Conservation (phyloP, 2,797 vertebrate genomes). For the Hybognathus amarus region DNA sequence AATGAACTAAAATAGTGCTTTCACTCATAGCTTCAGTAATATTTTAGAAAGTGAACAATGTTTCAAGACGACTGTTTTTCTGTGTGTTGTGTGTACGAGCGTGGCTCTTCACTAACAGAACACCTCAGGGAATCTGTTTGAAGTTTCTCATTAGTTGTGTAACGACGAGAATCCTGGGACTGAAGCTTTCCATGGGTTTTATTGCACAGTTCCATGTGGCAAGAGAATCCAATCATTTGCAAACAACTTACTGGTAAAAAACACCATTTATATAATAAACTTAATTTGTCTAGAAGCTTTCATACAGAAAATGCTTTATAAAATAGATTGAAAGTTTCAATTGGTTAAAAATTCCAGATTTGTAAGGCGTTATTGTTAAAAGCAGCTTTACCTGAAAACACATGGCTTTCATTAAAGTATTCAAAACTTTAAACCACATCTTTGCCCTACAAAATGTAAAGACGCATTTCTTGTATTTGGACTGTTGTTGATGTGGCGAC, state of each 20-base stretch:
- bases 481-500: not conserved
- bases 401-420: not conserved
- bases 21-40: not conserved
- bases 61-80: not conserved
- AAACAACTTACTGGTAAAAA: not conserved
- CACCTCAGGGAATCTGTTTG: slow-evolving; percentile 18
- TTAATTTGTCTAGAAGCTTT: not conserved
- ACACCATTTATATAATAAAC: not conserved
- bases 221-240: not conserved
- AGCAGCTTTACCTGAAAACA: not conserved
- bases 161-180: not conserved
- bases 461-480: not conserved
- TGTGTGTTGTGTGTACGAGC: not conserved
- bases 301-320: not conserved
- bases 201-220: not conserved
- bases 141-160: slow-evolving; percentile 19
- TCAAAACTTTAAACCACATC: not conserved
- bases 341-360: not conserved
- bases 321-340: not conserved
- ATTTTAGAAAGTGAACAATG: not conserved
- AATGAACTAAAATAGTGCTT: not conserved
- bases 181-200: not conserved
- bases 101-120: slow-evolving; percentile 1
- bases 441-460: not conserved
- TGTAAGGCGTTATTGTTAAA: not conserved